Base-by-base conservation (phyloP, 2,113 vertebrate species). In the Arvicanthis niloticus region DNA sequence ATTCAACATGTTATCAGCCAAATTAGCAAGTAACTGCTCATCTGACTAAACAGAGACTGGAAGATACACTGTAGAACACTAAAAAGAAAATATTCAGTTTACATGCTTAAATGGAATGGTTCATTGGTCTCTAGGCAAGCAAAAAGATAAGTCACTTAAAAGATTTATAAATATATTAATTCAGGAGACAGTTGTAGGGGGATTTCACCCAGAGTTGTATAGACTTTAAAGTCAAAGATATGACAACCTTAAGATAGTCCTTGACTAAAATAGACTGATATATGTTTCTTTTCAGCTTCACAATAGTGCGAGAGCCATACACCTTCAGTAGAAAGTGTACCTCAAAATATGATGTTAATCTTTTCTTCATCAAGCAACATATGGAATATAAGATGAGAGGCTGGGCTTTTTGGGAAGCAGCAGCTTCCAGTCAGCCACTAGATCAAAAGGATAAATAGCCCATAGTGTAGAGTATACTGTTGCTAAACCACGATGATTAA, bases 111-210 rank as follows among this genome's bases (percentile, higher is more conserved):
- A 8, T 42, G 78, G 45, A 95, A 70, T 62, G 42, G 21, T 90
- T 87, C 68, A 76, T 34, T 90, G 53, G 85, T 89, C 45, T 24
- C 89, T 40, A 88, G 34, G 58, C 65, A 93, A 93, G 19, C 60
- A 60, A 94, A 97, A 96, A 86, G 48, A 75, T 62, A 85, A 73
- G 73, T 76, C 78, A 68, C 76, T 76, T 40, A n/a, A 91, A 94
- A 60, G 34, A 75, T 81, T 94, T 62, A 65, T 89, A 95, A 84
- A 93, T n/a, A 93, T 34, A 19, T 88, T 91, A 56, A 68, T 4
- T 82, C 80, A 60, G 37, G 7, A 82, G 70, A 21, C 70, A 72
- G 37, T 7, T 3, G 12, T 26, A 40, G 12, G 5, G 58, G 6
- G 56, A 60, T 40, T 56, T 26, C 22, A 26, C 9, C 45, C 48